Base-by-base conservation (phyloP, 2,797 vertebrate species). In the Eulemur mongoz region DNA sequence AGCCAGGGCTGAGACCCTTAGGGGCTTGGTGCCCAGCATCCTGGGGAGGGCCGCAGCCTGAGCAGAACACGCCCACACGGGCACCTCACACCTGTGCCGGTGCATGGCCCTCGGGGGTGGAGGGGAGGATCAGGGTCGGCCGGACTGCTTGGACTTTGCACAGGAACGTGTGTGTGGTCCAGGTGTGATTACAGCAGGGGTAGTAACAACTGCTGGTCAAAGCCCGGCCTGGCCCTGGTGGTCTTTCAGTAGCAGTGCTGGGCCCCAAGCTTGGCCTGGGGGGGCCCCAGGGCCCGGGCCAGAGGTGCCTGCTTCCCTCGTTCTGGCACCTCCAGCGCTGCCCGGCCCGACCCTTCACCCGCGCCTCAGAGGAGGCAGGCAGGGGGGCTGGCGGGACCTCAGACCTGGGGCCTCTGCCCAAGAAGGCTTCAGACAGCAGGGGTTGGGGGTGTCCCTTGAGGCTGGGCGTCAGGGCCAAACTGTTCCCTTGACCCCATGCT, bases 261-360 rank as follows among this genome's bases (percentile, higher is more conserved):
- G 57, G n/a, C 25, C 45, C 40, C 15, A 14, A 22, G 65, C 48
- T 40, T 23, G 3, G 23, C 11, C 79, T 23, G 17, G 17, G 4
- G 4, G 20, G 25, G 40, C 40, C 15, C 10, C 9, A 0, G 9
- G 38, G 27, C 5, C 4, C 45, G 2, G 45, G 8, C 7, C 9
- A 27, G 38, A 18, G 32, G 67, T 4, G 2, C 84, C 67, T 18
- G 13, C 17, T 22, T 35, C 73, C 43, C 72, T 20, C 2, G 23
- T 59, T 32, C 82, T 35, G 70, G 59, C 22, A 38, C 65, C 11
- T 76, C 32, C 10, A 14, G 38, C 22, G 61, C 48, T n/a, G 73
- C 75, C 59, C 17, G 38, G 27, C 70, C 52, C 1, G 3, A 13
- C 32, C 50, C 18, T 7, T 52, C 20, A 52, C 45, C 75, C 32